phyloP scores from a whole-genome alignment of 2,113 vertebrate species.

The Heterocephalus glaber region DNA sequence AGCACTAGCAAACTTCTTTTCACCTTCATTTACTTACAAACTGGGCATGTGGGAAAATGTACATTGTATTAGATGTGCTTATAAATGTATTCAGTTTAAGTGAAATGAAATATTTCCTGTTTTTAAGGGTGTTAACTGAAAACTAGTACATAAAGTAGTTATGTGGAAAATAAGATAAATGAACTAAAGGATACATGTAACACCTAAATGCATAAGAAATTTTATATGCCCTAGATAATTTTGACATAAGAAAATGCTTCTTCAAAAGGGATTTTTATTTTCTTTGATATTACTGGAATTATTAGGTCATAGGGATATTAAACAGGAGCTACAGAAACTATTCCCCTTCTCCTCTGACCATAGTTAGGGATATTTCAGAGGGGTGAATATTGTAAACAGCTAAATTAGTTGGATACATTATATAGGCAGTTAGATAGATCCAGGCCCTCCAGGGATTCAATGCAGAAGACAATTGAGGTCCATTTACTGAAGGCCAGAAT shows the following conservation, averaged over 20 bases:
- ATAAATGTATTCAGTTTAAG: neutral
- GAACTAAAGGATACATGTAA: neutral
- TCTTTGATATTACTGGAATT: neutral
- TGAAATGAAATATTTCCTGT: neutral
- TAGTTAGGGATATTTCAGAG: too few species aligned
- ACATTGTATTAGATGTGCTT: neutral
- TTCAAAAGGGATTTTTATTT: neutral
- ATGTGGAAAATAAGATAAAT: conserved; percentile 3
- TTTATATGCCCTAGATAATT: neutral
- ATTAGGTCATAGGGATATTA: neutral
- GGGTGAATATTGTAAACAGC: too few species aligned
- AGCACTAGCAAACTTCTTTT: neutral
- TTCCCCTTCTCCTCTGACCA: too few species aligned
- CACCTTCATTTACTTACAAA: neutral
- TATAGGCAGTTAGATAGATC: too few species aligned
- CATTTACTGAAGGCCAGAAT: too few species aligned
- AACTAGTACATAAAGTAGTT: neutral
- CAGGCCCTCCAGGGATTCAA: too few species aligned
- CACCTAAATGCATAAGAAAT: neutral
- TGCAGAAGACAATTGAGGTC: too few species aligned
- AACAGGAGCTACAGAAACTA: neutral
- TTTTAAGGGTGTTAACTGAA: neutral
- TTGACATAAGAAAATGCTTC: neutral
- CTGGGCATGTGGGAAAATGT: accelerated
- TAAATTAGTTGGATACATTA: too few species aligned